These are phyloP conservation scores for Micromys minutus DNA, from an alignment of 2,113 vertebrate genomes.

Conservation along the genomic window DNA sequence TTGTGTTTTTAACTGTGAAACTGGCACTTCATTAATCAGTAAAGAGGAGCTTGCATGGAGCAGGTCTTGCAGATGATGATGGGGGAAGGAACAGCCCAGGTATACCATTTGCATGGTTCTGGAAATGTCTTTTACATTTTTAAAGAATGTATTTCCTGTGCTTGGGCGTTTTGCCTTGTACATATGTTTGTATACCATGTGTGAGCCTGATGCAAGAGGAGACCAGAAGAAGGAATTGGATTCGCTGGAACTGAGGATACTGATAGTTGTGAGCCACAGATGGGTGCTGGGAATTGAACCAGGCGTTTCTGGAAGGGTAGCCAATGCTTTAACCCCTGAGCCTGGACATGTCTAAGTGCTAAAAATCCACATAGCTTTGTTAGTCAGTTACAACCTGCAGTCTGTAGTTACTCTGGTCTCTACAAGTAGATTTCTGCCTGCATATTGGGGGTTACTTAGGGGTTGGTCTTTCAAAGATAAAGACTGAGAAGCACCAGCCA, in stretches of 20 bases:
- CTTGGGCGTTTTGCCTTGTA: not conserved
- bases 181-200: not conserved
- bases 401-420: conserved; percentile 68
- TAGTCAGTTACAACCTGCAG: conserved; percentile 80
- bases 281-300: not conserved
- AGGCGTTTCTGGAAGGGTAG: not conserved
- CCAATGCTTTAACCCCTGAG: not conserved
- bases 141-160: not conserved
- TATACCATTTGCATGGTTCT: conserved; percentile 76
- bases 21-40: conserved; percentile 82
- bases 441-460: conserved; percentile 30
- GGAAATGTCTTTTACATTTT: conserved; percentile 47
- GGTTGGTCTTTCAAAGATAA: conserved; percentile 1
- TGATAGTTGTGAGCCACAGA: not conserved
- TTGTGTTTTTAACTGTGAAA: conserved; percentile 87
- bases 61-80: conserved; percentile 76
- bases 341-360: conserved; percentile 33
- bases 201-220: not conserved
- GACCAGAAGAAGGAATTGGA: not conserved
- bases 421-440: conserved; percentile 77
- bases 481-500: conserved; percentile 37
- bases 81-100: conserved; percentile 71
- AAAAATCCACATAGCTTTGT: conserved; percentile 76
- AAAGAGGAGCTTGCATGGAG: conserved; percentile 83
- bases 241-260: not conserved